These are phyloP conservation scores for Rambutsinella grinnellia DNA, from an alignment of 2,888 invertebrate genomes.

Conservation along the genomic window DNA sequence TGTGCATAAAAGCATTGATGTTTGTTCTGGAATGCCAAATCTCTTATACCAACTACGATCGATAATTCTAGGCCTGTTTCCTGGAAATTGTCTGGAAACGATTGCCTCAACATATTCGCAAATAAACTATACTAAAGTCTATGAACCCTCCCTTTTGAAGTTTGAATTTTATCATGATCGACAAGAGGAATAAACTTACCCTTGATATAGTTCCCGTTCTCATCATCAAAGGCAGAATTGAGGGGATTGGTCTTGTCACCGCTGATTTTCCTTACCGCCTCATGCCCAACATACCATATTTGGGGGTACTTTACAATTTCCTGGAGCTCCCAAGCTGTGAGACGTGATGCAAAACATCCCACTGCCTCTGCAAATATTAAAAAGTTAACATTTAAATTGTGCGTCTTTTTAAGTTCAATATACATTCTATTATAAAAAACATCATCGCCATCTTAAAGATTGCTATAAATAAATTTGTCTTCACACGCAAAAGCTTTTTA, in stretches of 20 bases:
- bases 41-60: too few relatives aligned
- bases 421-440: neutral
- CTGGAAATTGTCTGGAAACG: neutral
- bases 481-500: neutral
- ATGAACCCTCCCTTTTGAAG: too few relatives aligned
- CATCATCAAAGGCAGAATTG: constrained; percentile 91
- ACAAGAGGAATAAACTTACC: constrained; percentile 74
- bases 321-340: constrained; percentile 90
- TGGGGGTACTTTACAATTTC: constrained; percentile 94
- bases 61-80: neutral
- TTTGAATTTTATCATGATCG: too few relatives aligned
- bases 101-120: neutral
- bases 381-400: too few relatives aligned
- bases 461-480: too few relatives aligned
- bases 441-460: neutral
- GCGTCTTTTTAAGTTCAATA: neutral
- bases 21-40: too few relatives aligned
- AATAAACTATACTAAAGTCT: neutral
- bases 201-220: constrained; percentile 95
- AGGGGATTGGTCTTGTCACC: constrained; percentile 82
- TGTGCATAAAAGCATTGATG: too few relatives aligned
- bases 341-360: constrained; percentile 84
- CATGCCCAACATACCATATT: constrained; percentile 92
- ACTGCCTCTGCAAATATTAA: constrained; percentile 78
- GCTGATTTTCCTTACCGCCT: constrained; percentile 84